Percentiles rank a stretch among this genome's conserved stretches.
phyloP scores from a whole-genome alignment of 2,797 vertebrate species.

The Helarctos malayanus region DNA sequence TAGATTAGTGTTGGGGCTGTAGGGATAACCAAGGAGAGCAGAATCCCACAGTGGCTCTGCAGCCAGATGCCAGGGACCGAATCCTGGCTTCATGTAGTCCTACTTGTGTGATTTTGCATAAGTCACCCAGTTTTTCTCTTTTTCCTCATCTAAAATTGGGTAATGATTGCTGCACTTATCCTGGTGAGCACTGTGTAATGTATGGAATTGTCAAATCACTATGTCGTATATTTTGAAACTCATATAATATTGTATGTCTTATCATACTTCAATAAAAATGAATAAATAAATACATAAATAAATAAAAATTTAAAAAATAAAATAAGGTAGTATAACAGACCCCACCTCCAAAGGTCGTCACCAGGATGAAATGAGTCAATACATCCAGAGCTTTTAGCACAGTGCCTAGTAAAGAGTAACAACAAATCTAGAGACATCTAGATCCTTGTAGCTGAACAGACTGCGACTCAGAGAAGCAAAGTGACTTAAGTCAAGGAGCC shows the following conservation, averaged over 20 bases:
- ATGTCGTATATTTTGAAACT: background rate
- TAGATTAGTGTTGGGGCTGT: rapidly evolving
- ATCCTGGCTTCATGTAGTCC: background rate
- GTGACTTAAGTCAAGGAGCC: background rate
- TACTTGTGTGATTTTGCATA: background rate
- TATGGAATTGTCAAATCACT: background rate
- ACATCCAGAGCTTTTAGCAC: background rate
- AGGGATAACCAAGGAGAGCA: background rate
- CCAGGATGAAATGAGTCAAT: slow-evolving; percentile 16
- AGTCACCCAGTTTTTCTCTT: background rate
- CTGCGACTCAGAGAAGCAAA: background rate
- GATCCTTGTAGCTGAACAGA: background rate
- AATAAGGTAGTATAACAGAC: background rate
- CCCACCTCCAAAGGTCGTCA: background rate
- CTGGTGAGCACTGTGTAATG: background rate
- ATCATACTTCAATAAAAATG: background rate
- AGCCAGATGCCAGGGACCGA: background rate
- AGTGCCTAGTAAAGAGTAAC: background rate
- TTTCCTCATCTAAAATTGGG: background rate
- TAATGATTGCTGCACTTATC: background rate
- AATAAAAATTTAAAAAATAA: background rate
- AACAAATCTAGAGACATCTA: background rate
- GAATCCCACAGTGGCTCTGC: background rate
- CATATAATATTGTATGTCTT: background rate
- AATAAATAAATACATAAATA: background rate